A percentile compares a stretch with the other conserved stretches of the same genome.
These are phyloP conservation scores for Mylabris phalerata DNA, from an alignment of 1,140 invertebrate species.

Conservation along the genomic window DNA sequence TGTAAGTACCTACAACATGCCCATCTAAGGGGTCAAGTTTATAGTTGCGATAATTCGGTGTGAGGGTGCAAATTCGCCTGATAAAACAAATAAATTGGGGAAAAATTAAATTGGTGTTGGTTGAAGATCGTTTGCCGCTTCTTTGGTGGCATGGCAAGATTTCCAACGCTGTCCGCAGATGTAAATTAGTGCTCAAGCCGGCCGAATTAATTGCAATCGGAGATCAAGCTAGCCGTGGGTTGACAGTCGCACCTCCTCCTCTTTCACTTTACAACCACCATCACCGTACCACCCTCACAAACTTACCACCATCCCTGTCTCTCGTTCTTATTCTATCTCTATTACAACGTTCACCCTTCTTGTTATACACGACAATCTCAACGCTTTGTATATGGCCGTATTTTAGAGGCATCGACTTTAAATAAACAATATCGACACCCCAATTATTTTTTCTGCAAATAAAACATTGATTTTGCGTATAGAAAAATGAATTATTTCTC, in stretches of 20 bases:
- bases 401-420: too few relatives aligned
- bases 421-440: too few relatives aligned
- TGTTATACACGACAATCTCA: too few relatives aligned
- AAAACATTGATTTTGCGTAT: too few relatives aligned
- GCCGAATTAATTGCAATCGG: constrained; percentile 41
- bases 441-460: too few relatives aligned
- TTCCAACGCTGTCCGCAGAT: constrained; percentile 37
- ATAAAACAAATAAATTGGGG: too few relatives aligned
- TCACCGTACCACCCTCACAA: constrained; percentile 8
- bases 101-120: neutral
- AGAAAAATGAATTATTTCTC: too few relatives aligned
- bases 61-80: constrained; percentile 19
- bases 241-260: constrained; percentile 22
- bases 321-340: too few relatives aligned
- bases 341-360: too few relatives aligned
- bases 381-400: too few relatives aligned
- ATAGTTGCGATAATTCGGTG: constrained; percentile 24
- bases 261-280: constrained; percentile 10
- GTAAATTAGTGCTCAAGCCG: constrained; percentile 41
- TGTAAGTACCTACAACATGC: neutral
- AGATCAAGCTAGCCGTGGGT: constrained; percentile 34
- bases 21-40: neutral
- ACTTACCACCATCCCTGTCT: neutral
- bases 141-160: constrained; percentile 13
- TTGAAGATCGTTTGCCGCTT: constrained; percentile 10